Conservation (phyloP, 2,888 invertebrate genomes). For the Ecliptopera silaceata region DNA sequence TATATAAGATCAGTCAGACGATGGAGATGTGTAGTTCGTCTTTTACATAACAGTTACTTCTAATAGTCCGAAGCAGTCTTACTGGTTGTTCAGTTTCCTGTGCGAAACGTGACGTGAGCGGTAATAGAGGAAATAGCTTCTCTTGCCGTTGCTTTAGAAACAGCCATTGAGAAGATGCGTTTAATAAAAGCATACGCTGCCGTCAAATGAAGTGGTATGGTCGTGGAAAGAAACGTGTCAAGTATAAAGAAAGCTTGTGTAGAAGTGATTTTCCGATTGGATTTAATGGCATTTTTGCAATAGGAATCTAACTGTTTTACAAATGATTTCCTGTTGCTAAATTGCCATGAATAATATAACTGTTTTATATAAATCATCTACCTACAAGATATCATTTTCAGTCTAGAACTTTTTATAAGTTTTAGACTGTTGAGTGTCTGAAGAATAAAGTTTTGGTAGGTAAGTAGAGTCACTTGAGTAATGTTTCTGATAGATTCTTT, state of each 20-base stretch:
- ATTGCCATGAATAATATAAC: too few species aligned
- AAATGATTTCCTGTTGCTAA: too few species aligned
- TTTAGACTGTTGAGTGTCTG: too few species aligned
- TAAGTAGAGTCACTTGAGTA: too few species aligned
- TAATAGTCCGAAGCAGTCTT: not conserved
- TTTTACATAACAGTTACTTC: not conserved
- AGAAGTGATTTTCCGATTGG: not conserved
- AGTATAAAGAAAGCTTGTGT: conserved; percentile 1
- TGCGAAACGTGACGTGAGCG: conserved; percentile 2
- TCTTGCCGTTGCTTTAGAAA: conserved; percentile 13
- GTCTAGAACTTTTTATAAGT: too few species aligned
- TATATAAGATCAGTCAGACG: not conserved
- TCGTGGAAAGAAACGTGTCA: conserved; percentile 8
- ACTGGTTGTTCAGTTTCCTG: conserved; percentile 5
- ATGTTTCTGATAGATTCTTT: too few species aligned
- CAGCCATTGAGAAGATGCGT: conserved; percentile 11
- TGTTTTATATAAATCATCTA: too few species aligned
- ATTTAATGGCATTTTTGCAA: too few species aligned
- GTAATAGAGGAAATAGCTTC: conserved; percentile 21
- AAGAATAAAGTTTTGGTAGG: too few species aligned
- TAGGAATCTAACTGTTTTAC: too few species aligned
- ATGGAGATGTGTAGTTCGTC: not conserved
- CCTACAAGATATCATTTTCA: too few species aligned
- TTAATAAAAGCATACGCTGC: conserved; percentile 11
- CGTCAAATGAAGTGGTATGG: conserved; percentile 11